phyloP scores from a whole-genome alignment of 2,113 vertebrate species.

The Alaudala cheleensis region DNA sequence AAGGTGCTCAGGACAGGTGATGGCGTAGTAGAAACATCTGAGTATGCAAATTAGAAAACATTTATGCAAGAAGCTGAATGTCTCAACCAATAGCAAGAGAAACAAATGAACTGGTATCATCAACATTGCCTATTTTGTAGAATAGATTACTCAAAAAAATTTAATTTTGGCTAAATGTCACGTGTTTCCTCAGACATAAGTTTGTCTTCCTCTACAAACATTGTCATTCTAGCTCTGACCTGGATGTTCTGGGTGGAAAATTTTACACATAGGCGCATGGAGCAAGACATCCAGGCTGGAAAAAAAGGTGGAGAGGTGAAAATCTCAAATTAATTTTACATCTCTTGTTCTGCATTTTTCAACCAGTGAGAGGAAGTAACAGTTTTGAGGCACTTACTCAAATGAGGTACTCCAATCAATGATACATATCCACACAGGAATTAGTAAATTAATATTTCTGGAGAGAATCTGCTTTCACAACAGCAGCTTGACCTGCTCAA shows the following conservation, averaged over 20 bases:
- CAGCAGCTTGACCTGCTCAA: background rate
- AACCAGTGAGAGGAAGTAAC: background rate
- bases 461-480: background rate
- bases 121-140: background rate
- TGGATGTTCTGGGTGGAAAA: background rate
- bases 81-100: background rate
- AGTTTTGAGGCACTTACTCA: background rate
- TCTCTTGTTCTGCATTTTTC: background rate
- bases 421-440: background rate
- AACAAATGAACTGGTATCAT: background rate
- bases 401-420: background rate
- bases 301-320: rapidly evolving
- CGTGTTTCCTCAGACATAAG: background rate
- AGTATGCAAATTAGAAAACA: background rate
- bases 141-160: background rate
- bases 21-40: background rate
- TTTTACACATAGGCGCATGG: background rate
- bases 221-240: background rate
- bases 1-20: background rate
- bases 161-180: background rate
- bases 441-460: background rate
- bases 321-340: background rate
- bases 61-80: background rate
- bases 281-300: background rate
- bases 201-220: background rate